These are phyloP conservation scores for Petrolisthes manimaculis DNA, from an alignment of 2,888 invertebrate species.

Conservation along the genomic window DNA sequence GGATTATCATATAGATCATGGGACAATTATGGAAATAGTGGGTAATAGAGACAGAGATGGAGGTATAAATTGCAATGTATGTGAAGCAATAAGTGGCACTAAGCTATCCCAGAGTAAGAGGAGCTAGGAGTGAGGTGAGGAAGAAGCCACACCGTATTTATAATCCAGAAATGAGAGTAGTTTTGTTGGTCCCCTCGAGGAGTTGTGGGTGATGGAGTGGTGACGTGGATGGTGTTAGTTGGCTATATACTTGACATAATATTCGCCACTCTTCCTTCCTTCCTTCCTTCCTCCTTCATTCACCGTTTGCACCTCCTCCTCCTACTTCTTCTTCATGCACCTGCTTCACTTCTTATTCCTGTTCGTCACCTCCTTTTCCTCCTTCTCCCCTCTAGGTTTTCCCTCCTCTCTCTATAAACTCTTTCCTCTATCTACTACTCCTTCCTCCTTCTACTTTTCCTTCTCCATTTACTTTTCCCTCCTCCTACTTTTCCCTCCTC, in stretches of 20 bases:
- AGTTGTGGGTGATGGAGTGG: too few species aligned
- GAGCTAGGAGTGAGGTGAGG: background rate
- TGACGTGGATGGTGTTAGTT: too few species aligned
- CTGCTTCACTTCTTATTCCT: background rate
- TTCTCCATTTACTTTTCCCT: background rate
- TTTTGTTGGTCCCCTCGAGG: too few species aligned
- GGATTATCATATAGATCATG: too few species aligned
- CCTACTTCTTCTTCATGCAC: background rate
- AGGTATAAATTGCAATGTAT: background rate
- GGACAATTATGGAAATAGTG: background rate
- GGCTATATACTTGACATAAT: background rate
- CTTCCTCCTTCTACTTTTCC: background rate
- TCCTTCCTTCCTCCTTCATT: background rate
- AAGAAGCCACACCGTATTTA: too few species aligned
- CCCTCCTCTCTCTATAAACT: background rate
- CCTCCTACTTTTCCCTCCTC: background rate
- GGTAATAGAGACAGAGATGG: background rate
- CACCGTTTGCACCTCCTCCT: background rate
- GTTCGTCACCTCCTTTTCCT: background rate
- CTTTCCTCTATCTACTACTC: background rate
- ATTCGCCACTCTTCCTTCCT: background rate
- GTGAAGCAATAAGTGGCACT: too few species aligned
- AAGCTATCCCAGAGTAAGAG: background rate
- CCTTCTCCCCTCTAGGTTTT: background rate
- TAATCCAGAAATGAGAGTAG: too few species aligned